Evolutionary conservation across 1,140 invertebrate species (phyloP), one percentile per base, ranked within the genome.

Genomic region (Heterodera schachtii): DNA sequence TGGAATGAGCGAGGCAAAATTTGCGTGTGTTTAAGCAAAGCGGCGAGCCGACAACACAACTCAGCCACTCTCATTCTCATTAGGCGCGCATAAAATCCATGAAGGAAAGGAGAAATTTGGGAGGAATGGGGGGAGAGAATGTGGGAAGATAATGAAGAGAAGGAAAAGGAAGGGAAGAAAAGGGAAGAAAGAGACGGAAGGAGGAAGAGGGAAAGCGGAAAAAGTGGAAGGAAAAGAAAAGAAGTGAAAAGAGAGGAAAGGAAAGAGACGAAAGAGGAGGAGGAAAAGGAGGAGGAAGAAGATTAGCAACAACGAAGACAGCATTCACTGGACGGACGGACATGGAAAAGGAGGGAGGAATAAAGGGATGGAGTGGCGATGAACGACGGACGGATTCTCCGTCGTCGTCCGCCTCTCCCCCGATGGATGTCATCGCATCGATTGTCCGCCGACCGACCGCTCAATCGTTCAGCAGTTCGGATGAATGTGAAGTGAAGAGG

Each of bases 311-410:
- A 46, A 64, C 75, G 49, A 76, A 16, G 67, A 66, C 43, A 76
- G 19, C 73, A 73, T 21, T 5, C 19, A 46, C 52, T 43, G 16
- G 21, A 52, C 46, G 73, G 44, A 77, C 73, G 78, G 67, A 73
- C 44, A 75, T 44, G 52, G 64, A 79, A 79, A 73, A 41, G 64
- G 66, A 46, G 41, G 78, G 67, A 31, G 52, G 78, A 31, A 19
- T 31, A 41, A 11, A 11, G 49, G 49, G 49, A 52, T 7, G 78
- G 13, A 77, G 73, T n/a, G 52, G 31, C 57, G 74, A 75, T 75
- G 43, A 73, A 47, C 11, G 49, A 52, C 57, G 57, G 57, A 64
- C 19, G 57, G 57, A 64, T 64, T 5, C 11, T 13, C 16, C 57
- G 57, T 64, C 57, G 31, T 31, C 57, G 57, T 52, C 49, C 49